phyloP scores from a whole-genome alignment of 2,797 vertebrate species.

The Pangasius mekongensis region DNA sequence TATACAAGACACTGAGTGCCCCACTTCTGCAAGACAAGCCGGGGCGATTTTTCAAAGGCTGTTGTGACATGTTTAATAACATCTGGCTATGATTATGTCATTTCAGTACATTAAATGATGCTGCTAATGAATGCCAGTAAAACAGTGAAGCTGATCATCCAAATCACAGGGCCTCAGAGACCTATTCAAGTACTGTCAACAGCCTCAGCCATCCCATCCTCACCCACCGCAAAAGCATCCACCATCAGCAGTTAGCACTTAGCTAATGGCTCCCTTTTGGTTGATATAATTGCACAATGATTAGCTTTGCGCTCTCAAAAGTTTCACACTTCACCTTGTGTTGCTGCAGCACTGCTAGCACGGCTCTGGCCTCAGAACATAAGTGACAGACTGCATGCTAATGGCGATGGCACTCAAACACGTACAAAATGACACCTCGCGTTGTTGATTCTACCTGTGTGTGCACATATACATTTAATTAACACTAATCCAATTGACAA shows the following conservation, averaged over 20 bases:
- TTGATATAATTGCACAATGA: slow-evolving; percentile 71
- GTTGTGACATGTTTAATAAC: slow-evolving; percentile 59
- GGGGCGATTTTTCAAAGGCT: slow-evolving; percentile 49
- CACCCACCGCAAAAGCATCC: slow-evolving; percentile 35
- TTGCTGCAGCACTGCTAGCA: slow-evolving; percentile 43
- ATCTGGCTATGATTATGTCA: slow-evolving; percentile 56
- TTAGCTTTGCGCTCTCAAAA: slow-evolving; percentile 71
- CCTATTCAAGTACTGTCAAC: slow-evolving; percentile 54
- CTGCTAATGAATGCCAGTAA: slow-evolving; percentile 53
- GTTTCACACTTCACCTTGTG: slow-evolving; percentile 73
- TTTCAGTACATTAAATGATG: slow-evolving; percentile 44
- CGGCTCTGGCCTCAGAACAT: slow-evolving; percentile 16
- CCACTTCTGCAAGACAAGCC: slow-evolving; percentile 35
- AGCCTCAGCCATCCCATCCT: slow-evolving; percentile 37
- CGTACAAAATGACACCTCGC: slow-evolving; percentile 41
- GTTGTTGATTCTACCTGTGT: slow-evolving; percentile 62
- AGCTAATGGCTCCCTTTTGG: slow-evolving; percentile 77
- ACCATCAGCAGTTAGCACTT: slow-evolving; percentile 59
- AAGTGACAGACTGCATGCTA: slow-evolving; percentile 34
- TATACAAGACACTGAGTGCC: slow-evolving; percentile 23
- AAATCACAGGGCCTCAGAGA: slow-evolving; percentile 52
- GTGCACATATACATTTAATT: slow-evolving; percentile 68
- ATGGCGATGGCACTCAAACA: slow-evolving; percentile 35
- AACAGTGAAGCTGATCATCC: slow-evolving; percentile 42
- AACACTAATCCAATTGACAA: slow-evolving; percentile 75